Conservation (phyloP, 2,113 vertebrate genomes). For the Nestor notabilis region DNA sequence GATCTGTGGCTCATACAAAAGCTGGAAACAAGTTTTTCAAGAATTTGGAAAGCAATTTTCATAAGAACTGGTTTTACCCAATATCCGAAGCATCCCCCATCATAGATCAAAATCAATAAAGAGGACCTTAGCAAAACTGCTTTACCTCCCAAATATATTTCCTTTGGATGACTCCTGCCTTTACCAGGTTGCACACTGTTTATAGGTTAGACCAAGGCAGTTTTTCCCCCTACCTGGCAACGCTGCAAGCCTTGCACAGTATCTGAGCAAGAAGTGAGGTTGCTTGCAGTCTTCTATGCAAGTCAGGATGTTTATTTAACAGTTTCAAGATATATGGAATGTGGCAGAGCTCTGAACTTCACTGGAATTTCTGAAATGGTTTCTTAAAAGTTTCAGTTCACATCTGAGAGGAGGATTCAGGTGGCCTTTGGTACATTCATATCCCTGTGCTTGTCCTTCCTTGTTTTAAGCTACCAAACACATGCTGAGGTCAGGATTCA, state of each 20-base stretch:
- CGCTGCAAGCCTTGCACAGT: neutral
- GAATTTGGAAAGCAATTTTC: neutral
- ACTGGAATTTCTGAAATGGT: neutral
- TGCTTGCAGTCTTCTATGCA: neutral
- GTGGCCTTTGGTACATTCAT: neutral
- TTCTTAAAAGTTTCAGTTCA: neutral
- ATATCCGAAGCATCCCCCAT: neutral
- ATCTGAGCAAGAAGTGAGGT: constrained; percentile 8
- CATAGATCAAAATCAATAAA: neutral
- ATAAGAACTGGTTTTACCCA: neutral
- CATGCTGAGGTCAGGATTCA: constrained; percentile 40
- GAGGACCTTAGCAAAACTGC: neutral
- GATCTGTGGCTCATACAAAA: neutral
- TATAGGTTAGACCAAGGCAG: neutral
- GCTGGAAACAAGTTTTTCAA: neutral
- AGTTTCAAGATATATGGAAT: neutral
- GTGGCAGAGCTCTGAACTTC: constrained; percentile 8
- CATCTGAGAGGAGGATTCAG: neutral
- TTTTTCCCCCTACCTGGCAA: neutral
- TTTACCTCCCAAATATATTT: neutral
- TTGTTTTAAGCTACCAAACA: constrained; percentile 12
- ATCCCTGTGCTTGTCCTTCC: neutral
- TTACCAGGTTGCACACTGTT: neutral
- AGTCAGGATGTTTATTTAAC: constrained; percentile 6
- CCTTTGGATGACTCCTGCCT: neutral